Base-by-base conservation (phyloP, 2,888 invertebrate genomes). In the Linnaemya vulpina region DNA sequence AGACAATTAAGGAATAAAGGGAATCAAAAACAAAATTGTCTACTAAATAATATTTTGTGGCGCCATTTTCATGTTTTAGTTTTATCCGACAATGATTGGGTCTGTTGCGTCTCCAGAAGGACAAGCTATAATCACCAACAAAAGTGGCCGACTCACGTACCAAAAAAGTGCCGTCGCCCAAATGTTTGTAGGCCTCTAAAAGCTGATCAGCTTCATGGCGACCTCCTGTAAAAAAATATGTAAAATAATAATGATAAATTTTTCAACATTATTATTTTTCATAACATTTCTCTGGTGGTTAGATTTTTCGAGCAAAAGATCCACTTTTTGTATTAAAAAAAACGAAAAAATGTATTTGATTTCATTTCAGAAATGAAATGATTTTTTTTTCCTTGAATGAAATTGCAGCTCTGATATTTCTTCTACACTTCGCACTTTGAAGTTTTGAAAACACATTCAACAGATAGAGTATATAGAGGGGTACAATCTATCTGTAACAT, bases 111-210 rank as follows among this genome's bases (percentile, higher is more conserved):
- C 98, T 94, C 98, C 97, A 97, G 93, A 99, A 98, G 0, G 98
- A 98, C 35, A 99, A 93, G 86, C 98, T 98, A 91, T 98, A 98
- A 92, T 98, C 98, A 0, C 98, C 98, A 0, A 98, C 97, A 92
- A 98, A 98, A 0, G 98, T 98, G 35, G 98, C 98, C 90, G 98
- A 98, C 88, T 98, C 97, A 40, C 98, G 94, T 0, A 99, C 98
- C 38, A 98, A 94, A 91, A 98, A 98, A 0, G 98, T 97, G 0
- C 98, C 98, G 90, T 98, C 97, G 0, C 98, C 98, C 4, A 98
- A 93, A 90, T 96, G 94, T 0, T 97, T 94, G 90, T 97, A 97
- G 8, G 94, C 94, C 76, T 94, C 94, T 11, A 98, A 92, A 25
- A 92, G 87, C 62, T 89, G 89, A 90, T 97, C 97, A 0, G 97